Conservation (phyloP, 1,140 invertebrate species). For the Monomorium pharaonis region DNA sequence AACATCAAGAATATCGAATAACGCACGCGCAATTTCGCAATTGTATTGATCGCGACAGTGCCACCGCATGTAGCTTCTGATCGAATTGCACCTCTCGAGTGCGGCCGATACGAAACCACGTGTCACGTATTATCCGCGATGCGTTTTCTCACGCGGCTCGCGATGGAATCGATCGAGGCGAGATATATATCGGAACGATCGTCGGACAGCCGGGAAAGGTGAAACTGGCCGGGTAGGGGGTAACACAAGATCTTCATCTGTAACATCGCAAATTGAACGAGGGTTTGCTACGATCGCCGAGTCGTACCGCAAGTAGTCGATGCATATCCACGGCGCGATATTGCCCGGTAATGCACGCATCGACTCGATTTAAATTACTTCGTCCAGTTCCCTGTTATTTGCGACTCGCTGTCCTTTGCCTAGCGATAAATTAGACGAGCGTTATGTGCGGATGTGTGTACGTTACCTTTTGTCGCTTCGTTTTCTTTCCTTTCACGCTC, state of each 20-base stretch:
- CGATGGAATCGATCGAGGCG: constrained; percentile 52
- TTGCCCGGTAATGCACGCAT: constrained; percentile 68
- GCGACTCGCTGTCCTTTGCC: constrained; percentile 46
- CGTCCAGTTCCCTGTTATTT: constrained; percentile 59
- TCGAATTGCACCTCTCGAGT: constrained; percentile 63
- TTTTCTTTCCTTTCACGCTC: neutral
- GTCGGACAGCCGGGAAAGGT: constrained; percentile 46
- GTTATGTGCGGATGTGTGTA: constrained; percentile 8
- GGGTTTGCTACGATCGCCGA: constrained; percentile 79
- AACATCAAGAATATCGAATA: constrained; percentile 10
- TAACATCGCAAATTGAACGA: constrained; percentile 82
- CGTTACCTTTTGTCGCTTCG: neutral
- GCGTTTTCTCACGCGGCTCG: constrained; percentile 73
- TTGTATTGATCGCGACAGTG: constrained; percentile 62
- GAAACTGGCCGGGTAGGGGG: constrained; percentile 45
- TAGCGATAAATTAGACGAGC: constrained; percentile 39
- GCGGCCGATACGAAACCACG: constrained; percentile 67
- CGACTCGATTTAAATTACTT: constrained; percentile 73
- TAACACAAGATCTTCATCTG: constrained; percentile 77
- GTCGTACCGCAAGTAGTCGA: constrained; percentile 81
- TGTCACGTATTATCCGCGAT: constrained; percentile 73
- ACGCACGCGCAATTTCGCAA: constrained; percentile 35
- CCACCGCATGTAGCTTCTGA: constrained; percentile 62
- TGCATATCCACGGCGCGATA: constrained; percentile 73
- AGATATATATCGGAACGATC: constrained; percentile 61